Evolutionary conservation across 2,888 invertebrate species (phyloP), one percentile per base, ranked within the genome.

Genomic region (Tenthredo scrophulariae): DNA sequence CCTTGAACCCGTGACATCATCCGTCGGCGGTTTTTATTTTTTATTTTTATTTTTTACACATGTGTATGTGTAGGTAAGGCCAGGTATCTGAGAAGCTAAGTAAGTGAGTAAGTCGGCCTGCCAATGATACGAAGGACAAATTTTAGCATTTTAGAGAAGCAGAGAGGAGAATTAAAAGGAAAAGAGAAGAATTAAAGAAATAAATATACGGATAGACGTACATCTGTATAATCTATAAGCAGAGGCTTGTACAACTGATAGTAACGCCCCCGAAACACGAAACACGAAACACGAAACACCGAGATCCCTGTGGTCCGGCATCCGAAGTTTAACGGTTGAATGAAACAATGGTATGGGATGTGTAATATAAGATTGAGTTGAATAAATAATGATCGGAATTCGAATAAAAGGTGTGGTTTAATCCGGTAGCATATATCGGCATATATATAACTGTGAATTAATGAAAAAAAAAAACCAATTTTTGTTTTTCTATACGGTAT

Each of bases 321-420:
- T 26, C n/a, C n/a, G 43, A 2, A 29, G 29, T 33, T 54, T 77
- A 50, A 77, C 77, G 77, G 77, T 50, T 50, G 77, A 77, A 77
- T 77, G 29, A 54, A 33, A 77, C 77, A 77, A 50, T 77, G 29
- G 29, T 29, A 67, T 33, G 72, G 72, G 54, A 40, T 29, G 54
- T 58, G 22, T 70, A 70, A 82, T 85, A 85, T 85, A 85, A 85
- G 67, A 70, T 83, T 46, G 67, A 67, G 67, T n/a, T 13, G 26
- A 50, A 84, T 50, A 33, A 67, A 70, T 54, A 85, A 79, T 85
- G 70, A 54, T 82, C 15, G 79, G 80, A 82, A 85, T 82, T 85
- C 80, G 40, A 85, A 82, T 80, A 72, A 85, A 85, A 85, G 84
- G 84, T 77, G 84, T 65, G 84, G 79, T 79, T 65, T 67, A 50